Evolutionary conservation across 2,888 invertebrate genomes (phyloP).

Genomic region (Caenorhabditis plicata): DNA sequence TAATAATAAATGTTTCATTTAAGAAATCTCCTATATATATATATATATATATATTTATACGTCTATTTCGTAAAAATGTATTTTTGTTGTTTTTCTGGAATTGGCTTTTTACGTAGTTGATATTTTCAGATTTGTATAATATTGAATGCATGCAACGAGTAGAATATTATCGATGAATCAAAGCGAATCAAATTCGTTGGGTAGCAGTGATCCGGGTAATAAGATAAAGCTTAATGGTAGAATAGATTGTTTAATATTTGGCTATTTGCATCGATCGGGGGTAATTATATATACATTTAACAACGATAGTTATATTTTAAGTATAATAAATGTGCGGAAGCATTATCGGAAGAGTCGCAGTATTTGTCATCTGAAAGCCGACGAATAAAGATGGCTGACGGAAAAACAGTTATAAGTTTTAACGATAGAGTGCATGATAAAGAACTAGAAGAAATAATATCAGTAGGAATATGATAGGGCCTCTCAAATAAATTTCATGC

Average conservation of each 20-base stretch:
- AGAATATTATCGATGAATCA: no score
- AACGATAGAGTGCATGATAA: constrained; percentile 33
- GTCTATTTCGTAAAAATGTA: not conserved
- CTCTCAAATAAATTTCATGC: not conserved
- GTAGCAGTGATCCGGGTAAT: no score
- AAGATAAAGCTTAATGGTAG: no score
- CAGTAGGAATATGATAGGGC: not conserved
- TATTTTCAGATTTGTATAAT: not conserved
- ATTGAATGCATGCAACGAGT: no score
- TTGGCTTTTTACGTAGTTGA: not conserved
- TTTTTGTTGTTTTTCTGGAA: not conserved
- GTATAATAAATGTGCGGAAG: constrained; percentile 2
- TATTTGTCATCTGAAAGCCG: not conserved
- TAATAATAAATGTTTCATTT: constrained; percentile 2
- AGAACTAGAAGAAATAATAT: constrained; percentile 31
- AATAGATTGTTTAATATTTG: constrained; percentile 21
- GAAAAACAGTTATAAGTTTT: constrained; percentile 9
- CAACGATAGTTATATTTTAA: not conserved
- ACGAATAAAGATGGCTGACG: not conserved
- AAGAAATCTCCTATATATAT: constrained; percentile 1
- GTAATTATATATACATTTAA: constrained; percentile 9
- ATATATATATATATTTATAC: not conserved
- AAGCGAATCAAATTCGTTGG: no score
- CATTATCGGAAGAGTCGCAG: constrained; percentile 1
- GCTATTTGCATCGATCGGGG: constrained; percentile 20